Conservation (phyloP, 1,140 invertebrate species). For the Galendromus occidentalis region DNA sequence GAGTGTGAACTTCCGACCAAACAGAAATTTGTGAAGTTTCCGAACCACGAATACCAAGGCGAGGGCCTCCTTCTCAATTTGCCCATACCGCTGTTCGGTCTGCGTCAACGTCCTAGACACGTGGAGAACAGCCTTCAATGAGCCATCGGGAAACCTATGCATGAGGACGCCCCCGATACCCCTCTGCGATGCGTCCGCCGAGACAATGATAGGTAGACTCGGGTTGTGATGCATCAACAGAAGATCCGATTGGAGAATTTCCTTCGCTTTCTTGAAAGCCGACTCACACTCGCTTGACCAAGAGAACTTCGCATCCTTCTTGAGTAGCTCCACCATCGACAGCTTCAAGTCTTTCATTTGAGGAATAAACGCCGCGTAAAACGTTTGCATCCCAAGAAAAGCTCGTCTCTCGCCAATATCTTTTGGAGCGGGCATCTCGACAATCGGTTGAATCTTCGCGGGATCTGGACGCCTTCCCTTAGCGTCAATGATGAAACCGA, state of each 20-base stretch:
- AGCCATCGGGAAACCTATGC: background rate
- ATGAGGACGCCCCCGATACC: background rate
- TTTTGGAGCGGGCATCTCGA: no score
- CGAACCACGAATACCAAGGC: slow-evolving; percentile 30
- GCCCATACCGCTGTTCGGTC: slow-evolving; percentile 32
- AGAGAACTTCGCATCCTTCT: background rate
- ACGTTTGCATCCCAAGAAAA: background rate
- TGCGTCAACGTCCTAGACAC: slow-evolving; percentile 23
- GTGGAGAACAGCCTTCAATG: background rate
- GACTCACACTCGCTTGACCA: background rate
- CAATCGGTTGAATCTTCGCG: no score
- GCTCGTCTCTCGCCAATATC: no score
- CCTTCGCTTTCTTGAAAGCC: background rate
- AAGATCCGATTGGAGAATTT: background rate
- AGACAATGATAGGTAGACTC: no score
- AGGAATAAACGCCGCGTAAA: background rate
- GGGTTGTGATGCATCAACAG: background rate
- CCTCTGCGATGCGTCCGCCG: background rate
- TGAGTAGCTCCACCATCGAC: background rate
- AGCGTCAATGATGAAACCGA: no score
- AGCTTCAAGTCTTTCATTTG: background rate
- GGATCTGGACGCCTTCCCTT: no score
- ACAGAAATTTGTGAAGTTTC: slow-evolving; percentile 33
- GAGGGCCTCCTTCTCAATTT: slow-evolving; percentile 35
- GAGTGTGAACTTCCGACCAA: slow-evolving; percentile 26